phyloP scores from a whole-genome alignment of 2,888 invertebrate genomes.

The Acanthoscelides obtectus region DNA sequence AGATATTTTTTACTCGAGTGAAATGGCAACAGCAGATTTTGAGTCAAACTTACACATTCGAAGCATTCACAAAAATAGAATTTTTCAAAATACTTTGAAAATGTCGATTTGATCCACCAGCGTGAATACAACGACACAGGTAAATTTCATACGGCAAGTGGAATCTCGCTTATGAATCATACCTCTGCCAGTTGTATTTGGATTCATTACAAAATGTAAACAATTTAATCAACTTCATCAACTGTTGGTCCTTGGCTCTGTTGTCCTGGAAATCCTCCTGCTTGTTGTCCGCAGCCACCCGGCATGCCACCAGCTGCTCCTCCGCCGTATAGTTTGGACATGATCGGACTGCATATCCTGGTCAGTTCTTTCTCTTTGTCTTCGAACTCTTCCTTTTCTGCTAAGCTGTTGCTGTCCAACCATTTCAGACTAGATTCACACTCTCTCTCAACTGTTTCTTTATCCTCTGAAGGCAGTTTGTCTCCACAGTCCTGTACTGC shows the following conservation, averaged over 20 bases:
- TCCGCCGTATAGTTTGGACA: slow-evolving; percentile 52
- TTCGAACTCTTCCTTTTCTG: slow-evolving; percentile 64
- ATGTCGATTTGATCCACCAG: too few species aligned
- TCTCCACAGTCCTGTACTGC: slow-evolving; percentile 59
- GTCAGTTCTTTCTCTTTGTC: slow-evolving; percentile 54
- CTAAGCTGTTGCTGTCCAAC: slow-evolving; percentile 63
- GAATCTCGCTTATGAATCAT: background rate
- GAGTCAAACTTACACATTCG: background rate
- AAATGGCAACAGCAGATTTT: background rate
- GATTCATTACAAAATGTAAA: background rate
- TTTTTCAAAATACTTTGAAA: background rate
- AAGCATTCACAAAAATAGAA: background rate
- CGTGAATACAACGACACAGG: too few species aligned
- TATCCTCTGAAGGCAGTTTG: slow-evolving; percentile 61
- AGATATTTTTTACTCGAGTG: background rate
- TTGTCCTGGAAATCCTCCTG: slow-evolving; percentile 7
- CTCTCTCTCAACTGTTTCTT: slow-evolving; percentile 50
- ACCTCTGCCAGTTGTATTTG: background rate
- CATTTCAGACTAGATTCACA: slow-evolving; percentile 60
- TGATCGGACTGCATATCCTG: slow-evolving; percentile 51
- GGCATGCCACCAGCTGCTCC: slow-evolving; percentile 17
- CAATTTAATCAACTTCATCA: slow-evolving; percentile 12
- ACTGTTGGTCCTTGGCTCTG: slow-evolving; percentile 7
- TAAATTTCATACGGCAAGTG: too few species aligned
- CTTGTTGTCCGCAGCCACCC: slow-evolving; percentile 7